These are phyloP conservation scores for Crotalus horridus DNA, from an alignment of 2,113 vertebrate species.

Conservation along the genomic window DNA sequence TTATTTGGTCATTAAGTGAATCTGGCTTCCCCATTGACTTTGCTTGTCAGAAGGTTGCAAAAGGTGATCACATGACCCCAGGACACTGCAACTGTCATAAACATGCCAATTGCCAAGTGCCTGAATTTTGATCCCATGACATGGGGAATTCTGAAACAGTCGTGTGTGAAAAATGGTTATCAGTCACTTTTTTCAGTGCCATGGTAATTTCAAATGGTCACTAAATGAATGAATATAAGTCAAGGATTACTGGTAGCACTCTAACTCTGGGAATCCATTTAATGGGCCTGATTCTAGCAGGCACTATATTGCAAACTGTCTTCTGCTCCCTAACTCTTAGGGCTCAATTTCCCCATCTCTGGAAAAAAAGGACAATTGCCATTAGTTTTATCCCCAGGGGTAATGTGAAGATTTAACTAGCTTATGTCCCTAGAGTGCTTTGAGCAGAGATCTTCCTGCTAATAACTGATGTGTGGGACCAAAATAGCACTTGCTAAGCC, in stretches of 20 bases:
- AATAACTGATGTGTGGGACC: background rate
- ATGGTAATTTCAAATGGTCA: background rate
- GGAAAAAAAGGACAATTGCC: background rate
- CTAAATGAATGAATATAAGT: background rate
- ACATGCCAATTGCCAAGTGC: background rate
- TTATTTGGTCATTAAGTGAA: background rate
- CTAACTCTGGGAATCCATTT: no score
- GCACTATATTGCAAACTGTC: background rate
- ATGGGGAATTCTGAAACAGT: background rate
- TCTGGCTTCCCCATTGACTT: background rate
- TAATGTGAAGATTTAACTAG: slow-evolving; percentile 11
- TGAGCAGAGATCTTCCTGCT: slow-evolving; percentile 10
- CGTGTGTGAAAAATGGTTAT: background rate
- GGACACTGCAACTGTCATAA: background rate
- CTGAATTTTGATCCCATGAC: background rate
- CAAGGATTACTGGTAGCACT: background rate
- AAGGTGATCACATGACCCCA: background rate
- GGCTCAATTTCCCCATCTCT: background rate
- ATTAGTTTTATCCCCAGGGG: slow-evolving; percentile 1
- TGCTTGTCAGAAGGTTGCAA: background rate
- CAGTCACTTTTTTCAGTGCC: background rate
- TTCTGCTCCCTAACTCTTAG: background rate
- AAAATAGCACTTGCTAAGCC: background rate
- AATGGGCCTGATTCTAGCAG: background rate
- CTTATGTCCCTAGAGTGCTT: background rate